Evolutionary conservation across 2,797 vertebrate species (phyloP), one percentile per base, ranked within the genome.

Genomic region (Ficedula albicollis): DNA sequence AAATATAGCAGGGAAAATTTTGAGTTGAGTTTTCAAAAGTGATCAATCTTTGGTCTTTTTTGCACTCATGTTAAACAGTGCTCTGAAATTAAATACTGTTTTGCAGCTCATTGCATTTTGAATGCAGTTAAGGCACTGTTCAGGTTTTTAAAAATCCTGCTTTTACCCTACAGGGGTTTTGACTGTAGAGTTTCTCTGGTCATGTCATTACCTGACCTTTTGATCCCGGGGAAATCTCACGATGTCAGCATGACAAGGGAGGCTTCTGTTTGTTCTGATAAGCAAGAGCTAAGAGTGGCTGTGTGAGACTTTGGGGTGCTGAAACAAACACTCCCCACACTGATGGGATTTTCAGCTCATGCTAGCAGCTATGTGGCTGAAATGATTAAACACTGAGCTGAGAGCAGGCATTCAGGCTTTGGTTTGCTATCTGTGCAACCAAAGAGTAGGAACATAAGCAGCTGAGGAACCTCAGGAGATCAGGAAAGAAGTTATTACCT

Each of bases 331-430:
- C 18, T 72, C 1, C 0, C 49, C 1, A 4, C 46, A 30, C 18
- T 46, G 34, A 39, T 10, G 27, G 46, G 5, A 30, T 52, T 93
- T 90, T 68, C 63, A 70, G 26, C 17, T 59, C 3, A 0, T 2
- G 4, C 18, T 12, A 18, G 63, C 63, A 84, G 21, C 26, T 56
- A 5, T 0, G 0, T 1, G 1, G 21, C 38, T 81, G 41, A 56
- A 29, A 5, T 30, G 13, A 59, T 75, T 51, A 59, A 90, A 29
- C 18, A 18, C 13, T 46, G 55, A 62, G 63, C 30, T 66, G 23
- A 1, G 3, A 81, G 49, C 10, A 44, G 6, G 21, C 34, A 32
- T 34, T 62, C 29, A 43, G 75, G 66, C 76, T 75, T 69, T 41
- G 43, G 8, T 30, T 48, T 48, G 48, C 48, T 48, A 26, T 82